Conservation (phyloP, 2,888 invertebrate genomes). For the Ochropleura plecta region DNA sequence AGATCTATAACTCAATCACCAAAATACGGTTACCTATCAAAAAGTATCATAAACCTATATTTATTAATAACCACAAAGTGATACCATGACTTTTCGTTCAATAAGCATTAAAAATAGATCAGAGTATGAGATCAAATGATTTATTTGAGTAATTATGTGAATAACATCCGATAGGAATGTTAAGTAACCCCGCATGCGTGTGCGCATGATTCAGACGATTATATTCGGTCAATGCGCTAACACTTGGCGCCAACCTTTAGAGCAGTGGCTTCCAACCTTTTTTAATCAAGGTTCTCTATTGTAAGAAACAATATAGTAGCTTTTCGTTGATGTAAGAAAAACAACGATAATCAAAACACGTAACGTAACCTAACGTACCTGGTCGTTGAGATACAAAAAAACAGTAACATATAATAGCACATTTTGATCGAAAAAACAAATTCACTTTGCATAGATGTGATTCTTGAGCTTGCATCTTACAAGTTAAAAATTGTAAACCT, state of each 20-base stretch:
- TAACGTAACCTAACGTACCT: background rate
- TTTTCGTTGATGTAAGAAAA: background rate
- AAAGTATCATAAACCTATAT: conserved; percentile 51
- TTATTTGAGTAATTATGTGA: conserved; percentile 86
- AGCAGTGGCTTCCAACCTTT: conserved; percentile 21
- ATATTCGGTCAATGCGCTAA: conserved; percentile 87
- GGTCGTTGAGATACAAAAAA: no score
- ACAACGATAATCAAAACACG: background rate
- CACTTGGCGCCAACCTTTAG: conserved; percentile 78
- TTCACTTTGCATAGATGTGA: background rate
- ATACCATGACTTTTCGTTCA: conserved; percentile 54
- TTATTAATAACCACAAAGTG: conserved; percentile 59
- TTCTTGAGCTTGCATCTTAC: background rate
- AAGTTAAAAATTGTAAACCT: background rate
- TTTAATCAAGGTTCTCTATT: no score
- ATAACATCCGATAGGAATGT: conserved; percentile 86
- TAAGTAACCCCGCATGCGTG: conserved; percentile 85
- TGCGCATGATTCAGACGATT: conserved; percentile 82
- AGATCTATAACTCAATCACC: conserved; percentile 30
- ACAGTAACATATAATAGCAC: no score
- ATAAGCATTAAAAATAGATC: conserved; percentile 69
- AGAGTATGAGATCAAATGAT: conserved; percentile 78
- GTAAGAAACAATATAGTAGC: no score
- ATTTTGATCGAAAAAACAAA: no score
- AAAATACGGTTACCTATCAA: conserved; percentile 55